phyloP scores from a whole-genome alignment of 2,888 invertebrate genomes.

The Troides aeacus region DNA sequence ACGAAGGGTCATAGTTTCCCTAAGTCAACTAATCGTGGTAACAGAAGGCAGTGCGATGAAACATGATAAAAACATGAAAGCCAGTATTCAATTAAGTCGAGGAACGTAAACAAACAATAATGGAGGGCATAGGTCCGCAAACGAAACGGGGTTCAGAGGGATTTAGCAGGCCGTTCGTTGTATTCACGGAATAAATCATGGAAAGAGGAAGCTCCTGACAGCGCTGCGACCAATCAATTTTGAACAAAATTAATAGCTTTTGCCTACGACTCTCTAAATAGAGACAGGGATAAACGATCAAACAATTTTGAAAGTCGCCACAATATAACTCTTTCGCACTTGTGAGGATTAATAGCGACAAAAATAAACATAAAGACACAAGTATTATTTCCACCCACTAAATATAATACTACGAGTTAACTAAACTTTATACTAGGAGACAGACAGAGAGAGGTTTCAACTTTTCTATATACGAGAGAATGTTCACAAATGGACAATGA shows the following conservation, averaged over 20 bases:
- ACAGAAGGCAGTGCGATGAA: slow-evolving; percentile 7
- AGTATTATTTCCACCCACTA: background rate
- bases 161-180: slow-evolving; percentile 16
- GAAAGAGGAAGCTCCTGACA: slow-evolving; percentile 18
- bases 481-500: no score
- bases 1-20: background rate
- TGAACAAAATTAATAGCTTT: slow-evolving; percentile 17
- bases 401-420: background rate
- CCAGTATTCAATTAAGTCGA: slow-evolving; percentile 27
- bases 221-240: slow-evolving; percentile 21
- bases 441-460: background rate
- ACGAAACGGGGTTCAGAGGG: slow-evolving; percentile 11
- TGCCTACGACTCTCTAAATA: slow-evolving; percentile 4
- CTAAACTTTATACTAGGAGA: background rate
- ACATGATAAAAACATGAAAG: slow-evolving; percentile 28
- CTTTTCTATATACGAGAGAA: no score
- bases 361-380: background rate
- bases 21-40: slow-evolving; percentile 28
- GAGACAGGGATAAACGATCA: slow-evolving; percentile 1
- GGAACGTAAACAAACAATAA: slow-evolving; percentile 24
- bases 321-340: background rate
- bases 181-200: slow-evolving; percentile 24
- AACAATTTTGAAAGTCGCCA: background rate
- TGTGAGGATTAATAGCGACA: background rate
- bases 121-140: slow-evolving; percentile 7